Evolutionary conservation across 2,888 invertebrate species (phyloP), one percentile per base, ranked within the genome.

Genomic region (Proisotoma minuta): DNA sequence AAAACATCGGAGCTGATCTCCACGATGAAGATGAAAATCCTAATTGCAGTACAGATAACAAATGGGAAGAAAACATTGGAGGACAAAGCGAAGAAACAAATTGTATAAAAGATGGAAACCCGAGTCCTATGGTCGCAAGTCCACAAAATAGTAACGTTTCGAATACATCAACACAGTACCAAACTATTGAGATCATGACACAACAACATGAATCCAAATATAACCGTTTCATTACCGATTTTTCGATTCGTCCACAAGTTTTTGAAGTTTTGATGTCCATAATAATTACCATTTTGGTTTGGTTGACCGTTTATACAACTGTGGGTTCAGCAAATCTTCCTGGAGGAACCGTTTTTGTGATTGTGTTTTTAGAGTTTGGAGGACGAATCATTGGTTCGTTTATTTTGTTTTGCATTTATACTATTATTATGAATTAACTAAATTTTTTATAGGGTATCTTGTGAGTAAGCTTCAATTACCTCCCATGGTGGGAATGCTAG

Each of bases 401-500:
- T 51, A 39, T n/a, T 51, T 10, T 23, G 18, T 5, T n/a, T 5
- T 43, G 43, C 34, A 54, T 28, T 47, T 47, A 43, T 57, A 4
- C 26, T 39, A 24, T 50, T 5, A 20, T 54, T 50, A 10, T 8
- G 49, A 34, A 34, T 34, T 34, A 34, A 34, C 15, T 18, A 43
- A 43, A n/a, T 51, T n/a, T 26, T 52, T 28, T 24, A 20, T 39
- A 22, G 91, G 92, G 57, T 90, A 87, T 85, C 76, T 91, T 23
- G 83, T 89, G 78, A 84, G 86, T 62, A 79, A 90, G 69, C 85
- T 89, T 22, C 89, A 88, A 12, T 79, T 93, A 62, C 93, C 93
- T 1, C 86, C 89, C 1, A 83, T 93, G 39, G 88, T 91, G 72
- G 93, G 92, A 58, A 93, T 93, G 92, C 83, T 93, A 20, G 79